These are phyloP conservation scores for Chymomyza fuscimana DNA, from an alignment of 2,888 invertebrate genomes.

Conservation along the genomic window DNA sequence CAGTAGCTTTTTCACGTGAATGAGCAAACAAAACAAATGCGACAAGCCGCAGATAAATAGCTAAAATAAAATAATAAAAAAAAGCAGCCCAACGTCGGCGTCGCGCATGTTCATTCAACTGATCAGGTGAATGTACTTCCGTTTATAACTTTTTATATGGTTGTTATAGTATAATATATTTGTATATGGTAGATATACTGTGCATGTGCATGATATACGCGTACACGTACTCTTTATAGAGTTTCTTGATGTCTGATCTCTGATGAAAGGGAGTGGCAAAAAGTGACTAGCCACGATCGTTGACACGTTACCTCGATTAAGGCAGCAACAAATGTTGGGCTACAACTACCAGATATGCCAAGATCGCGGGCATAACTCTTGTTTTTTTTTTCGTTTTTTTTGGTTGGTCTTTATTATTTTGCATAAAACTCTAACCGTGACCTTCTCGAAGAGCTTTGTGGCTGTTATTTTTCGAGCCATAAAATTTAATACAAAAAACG, in stretches of 20 bases:
- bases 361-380: slow-evolving; percentile 37
- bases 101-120: slow-evolving; percentile 67
- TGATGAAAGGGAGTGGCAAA: slow-evolving; percentile 45
- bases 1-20: slow-evolving; percentile 59
- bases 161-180: slow-evolving; percentile 20
- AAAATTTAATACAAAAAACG: slow-evolving; percentile 43
- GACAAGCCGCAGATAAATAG: slow-evolving; percentile 11
- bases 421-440: slow-evolving; percentile 62
- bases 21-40: slow-evolving; percentile 40
- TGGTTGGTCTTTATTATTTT: slow-evolving; percentile 38
- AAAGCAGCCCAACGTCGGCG: slow-evolving; percentile 30
- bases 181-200: not conserved
- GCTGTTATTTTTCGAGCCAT: slow-evolving; percentile 44
- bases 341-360: slow-evolving; percentile 32
- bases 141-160: slow-evolving; percentile 51
- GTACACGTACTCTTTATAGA: not conserved
- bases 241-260: slow-evolving; percentile 21
- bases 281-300: slow-evolving; percentile 39
- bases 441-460: slow-evolving; percentile 54
- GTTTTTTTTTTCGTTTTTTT: slow-evolving; percentile 41
- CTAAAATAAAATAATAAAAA: slow-evolving; percentile 46
- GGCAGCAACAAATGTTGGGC: slow-evolving; percentile 22
- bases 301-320: slow-evolving; percentile 71
- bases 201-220: not conserved
- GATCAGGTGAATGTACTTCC: slow-evolving; percentile 73